These are phyloP conservation scores for Margarornis squamiger DNA, from an alignment of 2,797 vertebrate species.

Conservation along the genomic window DNA sequence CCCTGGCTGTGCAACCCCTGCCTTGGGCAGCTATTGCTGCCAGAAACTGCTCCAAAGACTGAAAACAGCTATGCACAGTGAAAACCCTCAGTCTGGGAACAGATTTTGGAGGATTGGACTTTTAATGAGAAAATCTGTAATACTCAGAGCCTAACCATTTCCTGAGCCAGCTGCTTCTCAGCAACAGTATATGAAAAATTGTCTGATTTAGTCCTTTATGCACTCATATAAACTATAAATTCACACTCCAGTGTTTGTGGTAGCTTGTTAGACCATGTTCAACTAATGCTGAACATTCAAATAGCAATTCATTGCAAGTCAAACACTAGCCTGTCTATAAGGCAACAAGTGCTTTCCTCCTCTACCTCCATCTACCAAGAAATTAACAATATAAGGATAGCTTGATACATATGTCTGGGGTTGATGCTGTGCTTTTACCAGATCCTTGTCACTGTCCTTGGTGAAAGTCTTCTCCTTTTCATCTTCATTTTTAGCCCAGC, in stretches of 20 bases:
- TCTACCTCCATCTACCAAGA: neutral
- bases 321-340: neutral
- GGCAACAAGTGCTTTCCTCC: neutral
- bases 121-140: constrained; percentile 7
- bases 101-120: neutral
- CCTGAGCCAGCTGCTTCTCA: constrained; percentile 18
- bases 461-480: constrained; percentile 93
- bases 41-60: neutral
- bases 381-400: constrained; percentile 1
- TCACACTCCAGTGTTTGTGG: neutral
- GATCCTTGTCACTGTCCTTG: constrained; percentile 90
- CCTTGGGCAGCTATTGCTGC: neutral
- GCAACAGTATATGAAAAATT: neutral
- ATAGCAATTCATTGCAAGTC: neutral
- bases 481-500: constrained; percentile 95
- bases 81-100: neutral
- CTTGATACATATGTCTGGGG: constrained; percentile 1
- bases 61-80: neutral
- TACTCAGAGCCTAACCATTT: neutral
- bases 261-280: neutral
- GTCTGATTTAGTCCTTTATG: constrained; percentile 1
- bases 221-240: constrained; percentile 3
- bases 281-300: neutral
- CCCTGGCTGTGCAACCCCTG: neutral
- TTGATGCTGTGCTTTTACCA: constrained; percentile 81